phyloP scores from a whole-genome alignment of 2,113 vertebrate genomes.

The Pseudolaguvia tuberculata region DNA sequence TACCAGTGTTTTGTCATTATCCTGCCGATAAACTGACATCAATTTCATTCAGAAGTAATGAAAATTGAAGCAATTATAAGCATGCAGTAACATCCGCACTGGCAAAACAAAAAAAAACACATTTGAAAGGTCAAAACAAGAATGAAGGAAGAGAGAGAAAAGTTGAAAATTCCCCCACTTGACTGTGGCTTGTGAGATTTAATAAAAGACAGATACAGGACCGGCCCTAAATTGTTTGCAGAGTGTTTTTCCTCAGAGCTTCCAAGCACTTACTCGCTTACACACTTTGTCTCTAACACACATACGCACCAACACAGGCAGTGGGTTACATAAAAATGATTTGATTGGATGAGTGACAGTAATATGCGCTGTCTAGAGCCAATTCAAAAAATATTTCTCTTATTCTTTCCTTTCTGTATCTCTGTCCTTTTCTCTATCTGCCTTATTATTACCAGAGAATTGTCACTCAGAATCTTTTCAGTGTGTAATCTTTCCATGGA shows the following conservation, averaged over 20 bases:
- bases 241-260: conserved; percentile 59
- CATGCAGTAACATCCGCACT: conserved; percentile 38
- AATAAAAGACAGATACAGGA: conserved; percentile 81
- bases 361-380: conserved; percentile 3
- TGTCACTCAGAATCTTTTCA: not conserved
- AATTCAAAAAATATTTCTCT: not conserved
- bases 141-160: conserved; percentile 33
- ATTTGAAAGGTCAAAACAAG: conserved; percentile 18
- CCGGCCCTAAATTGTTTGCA: conserved; percentile 82
- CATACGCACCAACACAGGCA: conserved; percentile 33
- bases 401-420: not conserved
- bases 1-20: conserved; percentile 23
- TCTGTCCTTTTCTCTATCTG: not conserved
- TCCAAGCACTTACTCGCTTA: conserved; percentile 35
- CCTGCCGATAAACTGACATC: conserved; percentile 39
- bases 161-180: conserved; percentile 40
- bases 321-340: conserved; percentile 11
- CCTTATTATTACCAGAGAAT: conserved; percentile 8
- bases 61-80: conserved; percentile 33
- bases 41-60: conserved; percentile 31
- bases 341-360: conserved; percentile 16
- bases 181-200: conserved; percentile 72
- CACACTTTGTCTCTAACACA: conserved; percentile 11
- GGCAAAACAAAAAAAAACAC: conserved; percentile 34
- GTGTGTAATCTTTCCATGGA: conserved; percentile 13